Evolutionary conservation across 2,888 invertebrate genomes (phyloP), one percentile per base, ranked within the genome.

Genomic region (Ceramica pisi): DNA sequence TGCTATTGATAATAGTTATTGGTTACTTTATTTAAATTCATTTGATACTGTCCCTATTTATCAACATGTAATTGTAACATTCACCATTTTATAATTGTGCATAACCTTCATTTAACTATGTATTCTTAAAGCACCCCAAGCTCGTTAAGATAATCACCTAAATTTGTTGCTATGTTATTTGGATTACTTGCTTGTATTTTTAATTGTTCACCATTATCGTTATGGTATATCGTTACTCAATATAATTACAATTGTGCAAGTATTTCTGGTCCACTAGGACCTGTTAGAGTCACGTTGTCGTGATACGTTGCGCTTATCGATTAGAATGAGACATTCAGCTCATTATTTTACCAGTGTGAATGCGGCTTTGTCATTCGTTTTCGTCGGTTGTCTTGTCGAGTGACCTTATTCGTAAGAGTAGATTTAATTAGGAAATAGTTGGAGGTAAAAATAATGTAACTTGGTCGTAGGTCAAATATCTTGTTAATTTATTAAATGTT

Each of bases 291-390:
- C 89, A 89, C 88, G 87, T 82, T 87, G 86, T 90, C 89, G 90
- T 90, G 90, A 87, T 88, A 83, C 75, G 69, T 82, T 83, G 81
- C 44, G 77, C 86, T 90, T 90, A 88, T 91, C 89, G 83, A 85
- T 86, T 81, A 74, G 65, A 85, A 83, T 70, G 59, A 78, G 74
- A 84, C 81, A 76, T 75, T 77, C 71, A 73, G 67, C 76, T 89
- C 86, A 87, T 89, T 89, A 86, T 83, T 81, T 75, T 62, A 72
- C 65, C 31, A 70, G 21, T 75, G 68, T 75, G 81, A 75, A 59
- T 80, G 81, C 67, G 67, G 60, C 71, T 78, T 80, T 83, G 79
- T 80, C 81, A 83, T 83, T 80, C 48, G 62, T 75, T 80, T 81
- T 85, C 71, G 66, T 80, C 80, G 75, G 70, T 71, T 81, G 78